Evolutionary conservation across 1,140 invertebrate genomes (phyloP).

Genomic region (Sarcophaga bullata): DNA sequence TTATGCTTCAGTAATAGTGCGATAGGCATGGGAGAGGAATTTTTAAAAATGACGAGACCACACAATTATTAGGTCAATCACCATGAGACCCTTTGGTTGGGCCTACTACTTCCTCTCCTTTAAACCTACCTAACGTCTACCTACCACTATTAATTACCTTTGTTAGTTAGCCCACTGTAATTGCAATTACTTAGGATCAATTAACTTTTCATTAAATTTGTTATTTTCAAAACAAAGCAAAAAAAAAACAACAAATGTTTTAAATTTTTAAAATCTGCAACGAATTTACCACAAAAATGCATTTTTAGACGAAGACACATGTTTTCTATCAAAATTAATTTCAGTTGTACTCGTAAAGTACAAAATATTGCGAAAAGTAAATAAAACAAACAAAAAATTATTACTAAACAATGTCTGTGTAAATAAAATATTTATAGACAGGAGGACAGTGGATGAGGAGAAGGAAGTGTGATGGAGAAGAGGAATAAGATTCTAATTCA

Average conservation of each 20-base stretch:
- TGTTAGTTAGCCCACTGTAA: too few relatives aligned
- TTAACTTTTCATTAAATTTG: conserved; percentile 16
- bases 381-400: too few relatives aligned
- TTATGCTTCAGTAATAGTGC: too few relatives aligned
- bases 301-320: not conserved
- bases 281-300: not conserved
- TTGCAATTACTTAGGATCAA: not conserved
- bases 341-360: not conserved
- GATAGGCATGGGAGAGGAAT: too few relatives aligned
- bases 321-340: not conserved
- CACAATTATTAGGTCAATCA: too few relatives aligned
- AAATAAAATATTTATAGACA: conserved; percentile 1
- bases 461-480: not conserved
- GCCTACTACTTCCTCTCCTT: too few relatives aligned
- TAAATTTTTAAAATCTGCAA: not conserved
- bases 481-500: too few relatives aligned
- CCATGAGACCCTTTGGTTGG: too few relatives aligned
- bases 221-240: not conserved
- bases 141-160: too few relatives aligned
- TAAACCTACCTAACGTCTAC: too few relatives aligned
- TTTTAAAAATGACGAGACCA: too few relatives aligned
- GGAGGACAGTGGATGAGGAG: not conserved
- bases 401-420: not conserved
- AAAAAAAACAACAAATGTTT: not conserved
- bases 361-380: not conserved